Base-by-base conservation (phyloP, 2,113 vertebrate species). In the Callorhinus ursinus region DNA sequence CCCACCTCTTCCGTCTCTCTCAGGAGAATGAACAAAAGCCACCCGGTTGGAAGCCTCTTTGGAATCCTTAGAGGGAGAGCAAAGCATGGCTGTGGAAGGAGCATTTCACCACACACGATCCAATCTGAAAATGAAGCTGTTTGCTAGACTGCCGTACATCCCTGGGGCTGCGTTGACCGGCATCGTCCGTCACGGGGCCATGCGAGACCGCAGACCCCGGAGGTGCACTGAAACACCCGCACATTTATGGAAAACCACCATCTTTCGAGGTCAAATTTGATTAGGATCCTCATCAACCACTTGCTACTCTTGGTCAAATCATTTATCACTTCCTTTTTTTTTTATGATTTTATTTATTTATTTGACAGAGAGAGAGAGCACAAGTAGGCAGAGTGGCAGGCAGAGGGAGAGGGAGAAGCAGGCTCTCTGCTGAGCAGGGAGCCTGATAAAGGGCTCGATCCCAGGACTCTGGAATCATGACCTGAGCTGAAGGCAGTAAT, bases 131-230 rank as follows among this genome's bases (percentile, higher is more conserved):
- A 69, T 0, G 0, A 5, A 0, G 8, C 10, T 12, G 26, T 12
- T 46, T 79, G 33, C n/a, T 5, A 49, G 24, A 57, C 42, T 61
- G 55, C 21, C 9, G 0, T 0, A 0, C 28, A 4, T 84, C 71
- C 2, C 13, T 24, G 74, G 51, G 3, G 74, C 1, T 2, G 2
- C 0, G 1, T 1, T 57, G 31, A 28, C n/a, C 2, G 1, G 61
- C 7, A 0, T 6, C 0, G 0, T 4, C 55, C 39, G 1, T 24
- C 15, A 7, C 0, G 19, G 51, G 18, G 72, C 67, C 13, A 0
- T 11, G 8, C 13, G 42, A 55, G 21, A 49, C 7, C 5, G 1
- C 0, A 3, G 16, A 7, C 19, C 3, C 5, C 0, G 3, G n/a
- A 74, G 69, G 2, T 1, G 3, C 1, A 5, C 16, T 10, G 1